phyloP scores from a whole-genome alignment of 2,797 vertebrate species.

The Ataeniobius toweri region DNA sequence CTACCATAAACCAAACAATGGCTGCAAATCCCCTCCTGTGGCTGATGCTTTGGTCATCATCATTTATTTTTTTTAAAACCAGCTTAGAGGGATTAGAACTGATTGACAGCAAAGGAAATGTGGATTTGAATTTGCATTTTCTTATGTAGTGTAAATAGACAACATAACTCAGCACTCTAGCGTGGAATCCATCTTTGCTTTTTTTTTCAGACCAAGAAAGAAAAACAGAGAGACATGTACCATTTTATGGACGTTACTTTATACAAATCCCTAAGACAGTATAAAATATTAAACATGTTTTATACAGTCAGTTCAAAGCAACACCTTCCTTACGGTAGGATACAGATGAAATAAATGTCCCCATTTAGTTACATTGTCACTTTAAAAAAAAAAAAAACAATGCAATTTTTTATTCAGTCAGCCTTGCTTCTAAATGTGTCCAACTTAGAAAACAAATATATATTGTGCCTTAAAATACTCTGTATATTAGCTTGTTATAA shows the following conservation, averaged over 20 bases:
- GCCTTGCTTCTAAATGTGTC: slow-evolving; percentile 4
- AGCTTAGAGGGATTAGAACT: slow-evolving; percentile 49
- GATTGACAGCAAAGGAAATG: slow-evolving; percentile 33
- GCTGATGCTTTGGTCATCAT: slow-evolving; percentile 26
- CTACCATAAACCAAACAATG: slow-evolving; percentile 26
- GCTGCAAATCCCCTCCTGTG: slow-evolving; percentile 29
- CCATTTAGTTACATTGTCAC: slow-evolving; percentile 23
- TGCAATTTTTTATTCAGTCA: slow-evolving; percentile 8
- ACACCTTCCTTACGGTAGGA: slow-evolving; percentile 28
- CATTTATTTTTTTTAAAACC: slow-evolving; percentile 4
- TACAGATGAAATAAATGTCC: slow-evolving; percentile 29
- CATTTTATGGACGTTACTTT: slow-evolving; percentile 32
- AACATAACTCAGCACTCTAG: slow-evolving; percentile 21
- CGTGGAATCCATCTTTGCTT: not conserved
- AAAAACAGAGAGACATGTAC: not conserved
- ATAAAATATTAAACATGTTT: slow-evolving; percentile 58
- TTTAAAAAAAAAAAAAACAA: no score
- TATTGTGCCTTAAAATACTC: not conserved
- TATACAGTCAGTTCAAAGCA: slow-evolving; percentile 45
- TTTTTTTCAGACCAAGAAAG: slow-evolving; percentile 1
- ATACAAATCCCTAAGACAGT: slow-evolving; percentile 45
- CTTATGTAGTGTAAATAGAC: slow-evolving; percentile 40
- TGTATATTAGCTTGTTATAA: not conserved
- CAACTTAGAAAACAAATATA: not conserved
- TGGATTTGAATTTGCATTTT: slow-evolving; percentile 48